These are phyloP conservation scores for Dolichopus griseipennis DNA, from an alignment of 2,888 invertebrate genomes.

Conservation along the genomic window DNA sequence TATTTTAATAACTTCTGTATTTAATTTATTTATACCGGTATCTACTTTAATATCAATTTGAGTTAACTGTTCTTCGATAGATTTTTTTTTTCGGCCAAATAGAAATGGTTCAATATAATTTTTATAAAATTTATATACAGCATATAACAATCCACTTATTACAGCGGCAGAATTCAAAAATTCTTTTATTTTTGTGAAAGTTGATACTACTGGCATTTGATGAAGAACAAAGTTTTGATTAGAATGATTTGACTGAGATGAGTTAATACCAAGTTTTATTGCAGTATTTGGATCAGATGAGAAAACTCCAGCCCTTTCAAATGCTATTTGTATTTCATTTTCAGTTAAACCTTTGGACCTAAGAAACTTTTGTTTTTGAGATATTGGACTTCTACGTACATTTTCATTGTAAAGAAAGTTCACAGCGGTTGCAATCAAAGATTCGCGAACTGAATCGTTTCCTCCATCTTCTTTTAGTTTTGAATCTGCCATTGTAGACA, in stretches of 20 bases:
- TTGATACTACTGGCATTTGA: slow-evolving; percentile 30
- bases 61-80: slow-evolving; percentile 56
- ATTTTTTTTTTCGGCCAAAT: slow-evolving; percentile 57
- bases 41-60: slow-evolving; percentile 61
- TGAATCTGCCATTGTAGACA: not conserved
- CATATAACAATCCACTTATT: slow-evolving; percentile 70
- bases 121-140: slow-evolving; percentile 73
- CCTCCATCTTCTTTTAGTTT: not conserved
- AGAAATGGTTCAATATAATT: slow-evolving; percentile 56
- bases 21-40: slow-evolving; percentile 50
- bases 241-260: slow-evolving; percentile 15
- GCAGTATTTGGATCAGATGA: slow-evolving; percentile 36
- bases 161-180: slow-evolving; percentile 61
- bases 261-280: slow-evolving; percentile 36
- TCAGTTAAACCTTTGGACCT: slow-evolving; percentile 68
- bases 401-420: slow-evolving; percentile 82
- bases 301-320: slow-evolving; percentile 53
- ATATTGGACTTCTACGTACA: slow-evolving; percentile 63
- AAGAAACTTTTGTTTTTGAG: slow-evolving; percentile 71
- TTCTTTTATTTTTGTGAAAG: slow-evolving; percentile 54
- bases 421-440: slow-evolving; percentile 63
- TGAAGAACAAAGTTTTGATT: slow-evolving; percentile 22
- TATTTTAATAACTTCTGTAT: slow-evolving; percentile 55
- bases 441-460: not conserved
- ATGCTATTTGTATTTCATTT: slow-evolving; percentile 63